A percentile compares a stretch with the other conserved stretches of the same genome.
Conservation (phyloP, 1,140 invertebrate genomes). For the Drosophila ercepeae region DNA sequence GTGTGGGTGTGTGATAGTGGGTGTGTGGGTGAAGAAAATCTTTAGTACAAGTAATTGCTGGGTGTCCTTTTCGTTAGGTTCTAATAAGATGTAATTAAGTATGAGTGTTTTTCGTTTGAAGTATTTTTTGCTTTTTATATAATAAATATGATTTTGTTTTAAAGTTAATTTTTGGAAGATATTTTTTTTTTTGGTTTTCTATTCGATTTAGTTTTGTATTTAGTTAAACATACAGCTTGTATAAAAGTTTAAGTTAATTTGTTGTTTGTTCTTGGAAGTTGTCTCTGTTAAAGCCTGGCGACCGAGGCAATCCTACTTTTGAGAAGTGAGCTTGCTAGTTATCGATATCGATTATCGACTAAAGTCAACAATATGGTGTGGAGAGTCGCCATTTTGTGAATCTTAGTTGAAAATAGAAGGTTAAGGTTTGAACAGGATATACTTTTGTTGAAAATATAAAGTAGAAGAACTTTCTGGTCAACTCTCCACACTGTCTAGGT, state of each 20-base stretch:
- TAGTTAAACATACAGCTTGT: constrained; percentile 70
- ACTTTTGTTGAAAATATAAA: no score
- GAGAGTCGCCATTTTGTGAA: constrained; percentile 10
- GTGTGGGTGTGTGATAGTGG: constrained; percentile 3
- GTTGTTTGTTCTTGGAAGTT: constrained; percentile 61
- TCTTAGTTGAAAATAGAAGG: no score
- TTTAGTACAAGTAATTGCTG: constrained; percentile 57
- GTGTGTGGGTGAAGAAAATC: constrained; percentile 31
- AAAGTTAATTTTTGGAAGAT: constrained; percentile 80
- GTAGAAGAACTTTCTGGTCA: background rate
- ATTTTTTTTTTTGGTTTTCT: constrained; percentile 54
- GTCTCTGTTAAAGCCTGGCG: constrained; percentile 47
- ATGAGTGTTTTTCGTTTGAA: constrained; percentile 43
- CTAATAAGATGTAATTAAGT: constrained; percentile 63
- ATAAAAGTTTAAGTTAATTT: constrained; percentile 67
- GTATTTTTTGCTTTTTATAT: constrained; percentile 42
- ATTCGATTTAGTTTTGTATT: constrained; percentile 45
- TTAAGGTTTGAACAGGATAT: no score
- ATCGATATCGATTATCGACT: constrained; percentile 36
- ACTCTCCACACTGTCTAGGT: constrained; percentile 10
- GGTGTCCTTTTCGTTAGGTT: constrained; percentile 48
- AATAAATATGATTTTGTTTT: constrained; percentile 53
- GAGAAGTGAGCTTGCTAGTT: constrained; percentile 45
- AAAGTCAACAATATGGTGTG: constrained; percentile 16
- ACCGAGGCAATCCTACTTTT: constrained; percentile 46